Evolutionary conservation across 2,888 invertebrate species (phyloP).

Genomic region (Ametastegia equiseti): DNA sequence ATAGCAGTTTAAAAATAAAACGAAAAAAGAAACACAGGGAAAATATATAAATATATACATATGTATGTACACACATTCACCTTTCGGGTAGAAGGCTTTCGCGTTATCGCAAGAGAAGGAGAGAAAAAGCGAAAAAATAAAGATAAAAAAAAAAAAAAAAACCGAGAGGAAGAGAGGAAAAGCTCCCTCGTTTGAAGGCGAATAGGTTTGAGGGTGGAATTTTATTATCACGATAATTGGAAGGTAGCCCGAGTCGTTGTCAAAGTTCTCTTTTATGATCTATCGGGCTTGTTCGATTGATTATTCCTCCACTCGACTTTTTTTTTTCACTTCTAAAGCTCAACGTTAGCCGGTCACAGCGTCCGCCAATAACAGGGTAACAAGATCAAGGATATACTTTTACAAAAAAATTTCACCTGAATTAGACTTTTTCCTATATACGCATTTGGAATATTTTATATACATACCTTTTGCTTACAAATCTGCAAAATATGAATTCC

Average conservation of each 20-base stretch:
- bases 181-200: neutral
- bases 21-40: neutral
- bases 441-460: no score
- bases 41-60: neutral
- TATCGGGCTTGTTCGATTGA: neutral
- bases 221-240: slow-evolving; percentile 39
- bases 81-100: neutral
- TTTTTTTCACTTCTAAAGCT: neutral
- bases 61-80: neutral
- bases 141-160: neutral
- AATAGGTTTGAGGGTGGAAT: slow-evolving; percentile 1
- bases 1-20: neutral
- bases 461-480: no score
- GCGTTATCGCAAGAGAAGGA: neutral
- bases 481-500: no score
- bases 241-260: slow-evolving; percentile 11
- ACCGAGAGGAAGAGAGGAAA: neutral
- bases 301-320: slow-evolving; percentile 1
- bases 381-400: neutral
- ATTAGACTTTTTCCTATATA: neutral
- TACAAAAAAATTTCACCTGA: neutral
- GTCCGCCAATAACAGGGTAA: neutral
- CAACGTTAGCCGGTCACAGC: neutral
- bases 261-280: slow-evolving; percentile 14
- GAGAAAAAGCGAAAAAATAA: no score